Evolutionary conservation across 2,113 vertebrate species (phyloP).

Genomic region (Bubo bubo): DNA sequence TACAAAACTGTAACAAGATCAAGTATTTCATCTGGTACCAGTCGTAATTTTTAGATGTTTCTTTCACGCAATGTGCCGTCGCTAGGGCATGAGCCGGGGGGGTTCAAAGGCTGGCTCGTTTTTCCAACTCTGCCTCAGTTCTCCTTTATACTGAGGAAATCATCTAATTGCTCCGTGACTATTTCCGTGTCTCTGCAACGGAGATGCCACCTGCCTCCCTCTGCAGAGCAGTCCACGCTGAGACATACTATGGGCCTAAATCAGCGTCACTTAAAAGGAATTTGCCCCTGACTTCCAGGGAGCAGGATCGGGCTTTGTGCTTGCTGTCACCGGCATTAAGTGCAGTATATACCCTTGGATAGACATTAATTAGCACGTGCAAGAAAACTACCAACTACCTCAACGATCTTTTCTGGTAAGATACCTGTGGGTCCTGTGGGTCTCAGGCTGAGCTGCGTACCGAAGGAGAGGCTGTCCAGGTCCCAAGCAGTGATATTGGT

Average conservation of each 20-base stretch:
- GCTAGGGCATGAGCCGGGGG: fast-evolving
- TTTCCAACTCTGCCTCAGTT: background rate
- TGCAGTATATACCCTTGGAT: background rate
- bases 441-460: background rate
- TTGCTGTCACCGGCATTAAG: background rate
- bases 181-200: background rate
- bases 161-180: fast-evolving
- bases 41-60: background rate
- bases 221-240: background rate
- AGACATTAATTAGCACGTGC: background rate
- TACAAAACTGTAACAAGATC: background rate
- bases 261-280: background rate
- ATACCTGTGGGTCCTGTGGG: fast-evolving
- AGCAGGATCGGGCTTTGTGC: background rate
- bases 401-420: background rate
- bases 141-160: background rate
- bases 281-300: background rate
- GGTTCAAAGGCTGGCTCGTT: background rate
- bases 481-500: background rate
- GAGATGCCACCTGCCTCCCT: background rate
- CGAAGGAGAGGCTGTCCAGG: background rate
- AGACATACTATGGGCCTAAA: background rate
- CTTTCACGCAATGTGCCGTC: fast-evolving
- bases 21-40: background rate
- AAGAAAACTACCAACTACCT: background rate